Conservation (phyloP, 2,797 vertebrate species). For the Sebastes cheni region DNA sequence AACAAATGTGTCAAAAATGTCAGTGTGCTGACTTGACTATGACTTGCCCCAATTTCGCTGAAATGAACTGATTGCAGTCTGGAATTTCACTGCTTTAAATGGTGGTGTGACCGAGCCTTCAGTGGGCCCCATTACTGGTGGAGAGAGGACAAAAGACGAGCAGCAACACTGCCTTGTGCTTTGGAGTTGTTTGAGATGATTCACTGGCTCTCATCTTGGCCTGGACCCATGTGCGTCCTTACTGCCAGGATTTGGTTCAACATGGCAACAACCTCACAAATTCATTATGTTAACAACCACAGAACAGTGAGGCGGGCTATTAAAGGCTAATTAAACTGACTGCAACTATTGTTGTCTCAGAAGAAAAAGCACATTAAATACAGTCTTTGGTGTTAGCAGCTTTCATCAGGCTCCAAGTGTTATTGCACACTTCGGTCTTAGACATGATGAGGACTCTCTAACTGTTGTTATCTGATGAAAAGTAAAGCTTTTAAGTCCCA, state of each 20-base stretch:
- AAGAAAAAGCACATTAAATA: slow-evolving; percentile 17
- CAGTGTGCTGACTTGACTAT: too few species aligned
- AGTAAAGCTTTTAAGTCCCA: background rate
- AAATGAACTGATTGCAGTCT: background rate
- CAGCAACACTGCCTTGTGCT: background rate
- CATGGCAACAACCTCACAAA: slow-evolving; percentile 8
- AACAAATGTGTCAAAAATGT: too few species aligned
- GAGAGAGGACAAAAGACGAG: background rate
- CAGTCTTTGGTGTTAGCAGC: slow-evolving; percentile 6
- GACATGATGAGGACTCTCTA: background rate
- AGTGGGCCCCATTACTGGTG: background rate
- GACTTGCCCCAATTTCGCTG: background rate
- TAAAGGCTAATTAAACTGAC: slow-evolving; percentile 18
- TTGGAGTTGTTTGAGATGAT: background rate
- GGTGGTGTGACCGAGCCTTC: background rate
- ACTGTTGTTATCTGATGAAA: background rate
- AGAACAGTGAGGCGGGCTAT: background rate
- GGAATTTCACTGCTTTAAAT: background rate
- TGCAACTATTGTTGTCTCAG: background rate
- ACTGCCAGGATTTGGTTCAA: background rate
- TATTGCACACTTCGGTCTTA: background rate
- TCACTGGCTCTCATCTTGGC: background rate
- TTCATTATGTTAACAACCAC: slow-evolving; percentile 4
- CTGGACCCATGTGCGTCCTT: background rate
- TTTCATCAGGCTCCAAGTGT: slow-evolving; percentile 22